A percentile compares a stretch with the other conserved stretches of the same genome.
These are phyloP conservation scores for Holothuria scabra DNA, from an alignment of 53 echinoderm and acorn worm species.

Conservation along the genomic window DNA sequence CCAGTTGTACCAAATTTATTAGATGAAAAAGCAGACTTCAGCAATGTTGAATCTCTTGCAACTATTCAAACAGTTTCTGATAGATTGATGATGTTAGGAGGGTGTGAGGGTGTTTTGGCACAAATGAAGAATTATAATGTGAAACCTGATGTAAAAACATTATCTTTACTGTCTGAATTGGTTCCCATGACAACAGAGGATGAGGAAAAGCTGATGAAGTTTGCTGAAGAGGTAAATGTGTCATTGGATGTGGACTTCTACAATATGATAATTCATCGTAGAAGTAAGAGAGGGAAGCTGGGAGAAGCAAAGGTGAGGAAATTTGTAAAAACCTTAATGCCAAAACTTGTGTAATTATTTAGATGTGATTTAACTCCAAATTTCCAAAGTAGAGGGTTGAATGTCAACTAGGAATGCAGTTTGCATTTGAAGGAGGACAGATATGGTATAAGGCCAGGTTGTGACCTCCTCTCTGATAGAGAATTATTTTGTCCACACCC, in stretches of 20 bases:
- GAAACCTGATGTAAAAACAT: conserved; percentile 75
- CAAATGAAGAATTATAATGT: conserved; percentile 65
- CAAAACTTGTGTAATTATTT: not conserved
- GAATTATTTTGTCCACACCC: too few relatives aligned
- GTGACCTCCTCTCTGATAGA: too few relatives aligned
- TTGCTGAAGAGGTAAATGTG: conserved; percentile 59
- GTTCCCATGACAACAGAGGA: conserved; percentile 68
- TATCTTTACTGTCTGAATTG: conserved; percentile 71
- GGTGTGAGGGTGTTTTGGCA: conserved; percentile 61
- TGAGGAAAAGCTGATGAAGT: conserved; percentile 69
- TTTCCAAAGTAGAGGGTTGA: not conserved
- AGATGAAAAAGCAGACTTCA: conserved; percentile 59
- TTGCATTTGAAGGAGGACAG: not conserved
- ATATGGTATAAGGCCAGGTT: too few relatives aligned
- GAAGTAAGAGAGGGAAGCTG: conserved; percentile 72
- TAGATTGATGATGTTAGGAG: conserved; percentile 77
- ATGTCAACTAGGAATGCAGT: not conserved
- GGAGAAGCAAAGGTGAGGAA: conserved; percentile 74
- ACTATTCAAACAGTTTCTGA: conserved; percentile 52
- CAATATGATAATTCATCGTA: conserved; percentile 76
- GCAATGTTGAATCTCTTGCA: conserved; percentile 64
- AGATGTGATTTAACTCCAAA: not conserved
- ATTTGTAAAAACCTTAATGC: not conserved
- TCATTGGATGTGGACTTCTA: conserved; percentile 86
- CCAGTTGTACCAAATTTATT: conserved; percentile 72